Conservation (phyloP, 2,113 vertebrate genomes). For the Rhinichthys klamathensis region DNA sequence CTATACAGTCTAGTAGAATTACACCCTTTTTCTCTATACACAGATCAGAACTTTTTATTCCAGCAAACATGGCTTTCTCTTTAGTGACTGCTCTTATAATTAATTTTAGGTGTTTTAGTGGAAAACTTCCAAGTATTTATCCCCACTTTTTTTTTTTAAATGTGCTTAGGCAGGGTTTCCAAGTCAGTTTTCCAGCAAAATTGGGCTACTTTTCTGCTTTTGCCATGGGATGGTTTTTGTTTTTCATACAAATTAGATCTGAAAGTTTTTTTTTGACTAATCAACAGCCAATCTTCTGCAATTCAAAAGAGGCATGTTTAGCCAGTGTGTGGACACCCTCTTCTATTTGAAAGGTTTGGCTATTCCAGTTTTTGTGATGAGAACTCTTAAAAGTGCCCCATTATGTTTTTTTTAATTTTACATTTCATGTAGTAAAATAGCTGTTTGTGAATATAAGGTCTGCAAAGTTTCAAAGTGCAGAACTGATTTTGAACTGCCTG, state of each 20-base stretch:
- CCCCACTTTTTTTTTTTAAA: background rate
- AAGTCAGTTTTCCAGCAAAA: background rate
- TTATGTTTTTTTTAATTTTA: too few relatives aligned
- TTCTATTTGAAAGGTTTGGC: background rate
- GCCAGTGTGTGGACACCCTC: background rate
- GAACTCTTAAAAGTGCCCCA: background rate
- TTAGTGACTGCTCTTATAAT: background rate
- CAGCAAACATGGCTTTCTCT: background rate
- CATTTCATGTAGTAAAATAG: too few relatives aligned
- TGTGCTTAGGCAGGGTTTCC: background rate
- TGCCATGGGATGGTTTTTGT: background rate
- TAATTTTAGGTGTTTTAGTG: background rate
- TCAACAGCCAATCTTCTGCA: slow-evolving; percentile 6
- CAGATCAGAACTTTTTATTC: slow-evolving; percentile 16
- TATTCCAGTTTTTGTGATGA: background rate
- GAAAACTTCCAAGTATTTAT: background rate
- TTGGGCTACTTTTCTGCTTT: background rate
- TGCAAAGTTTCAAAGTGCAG: too few relatives aligned
- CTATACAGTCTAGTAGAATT: background rate
- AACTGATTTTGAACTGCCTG: too few relatives aligned
- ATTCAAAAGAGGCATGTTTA: background rate
- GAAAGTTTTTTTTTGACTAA: background rate
- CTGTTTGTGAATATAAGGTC: too few relatives aligned
- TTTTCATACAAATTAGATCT: background rate
- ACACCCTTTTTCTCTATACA: background rate